Evolutionary conservation across 2,797 vertebrate genomes (phyloP), one percentile per base, ranked within the genome.

Genomic region (Cossypha caffra): DNA sequence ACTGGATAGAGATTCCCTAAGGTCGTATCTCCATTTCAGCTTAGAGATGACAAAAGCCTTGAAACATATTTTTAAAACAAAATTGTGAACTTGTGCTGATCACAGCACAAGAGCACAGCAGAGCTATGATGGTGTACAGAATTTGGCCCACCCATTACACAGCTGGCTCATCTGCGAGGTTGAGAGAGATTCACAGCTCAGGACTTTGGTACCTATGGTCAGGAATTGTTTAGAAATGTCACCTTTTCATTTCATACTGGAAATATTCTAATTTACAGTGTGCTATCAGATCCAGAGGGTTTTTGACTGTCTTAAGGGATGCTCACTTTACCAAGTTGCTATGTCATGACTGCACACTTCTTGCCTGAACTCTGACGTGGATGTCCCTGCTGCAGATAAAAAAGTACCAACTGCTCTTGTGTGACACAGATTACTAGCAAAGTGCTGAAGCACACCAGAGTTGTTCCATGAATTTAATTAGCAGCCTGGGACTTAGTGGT

Each of bases 301-400:
- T 47, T 79, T 76, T 69, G 59, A 37, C 19, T 51, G 20, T 76
- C 40, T 62, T 55, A 59, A 68, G 85, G 35, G 64, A 26, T 73
- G n/a, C 26, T 86, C 0, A 0, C 73, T 68, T 88, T 59, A 68
- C n/a, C 35, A 72, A n/a, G 38, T 61, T 63, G 61, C 8, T 85
- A 16, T 47, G 23, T 76, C 37, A 15, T 8, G 33, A 35, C 38
- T 69, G 29, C 0, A 0, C 28, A 19, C 1, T 1, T 40, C 40
- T 66, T 71, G 61, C 55, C 79, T 1, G 1, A 77, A 67, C 28
- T 80, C 43, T 37, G 43, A 59, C 0, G 1, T 42, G 52, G 74
- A 42, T n/a, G 11, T 16, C 23, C 43, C 40, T 84, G 9, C 2
- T 79, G 38, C 51, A 85, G 55, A 43, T 43, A 55, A 69, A 76